These are phyloP conservation scores for Hydrozoanthus tunicans DNA, from an alignment of 64 coral and sea anemone species.

Conservation along the genomic window DNA sequence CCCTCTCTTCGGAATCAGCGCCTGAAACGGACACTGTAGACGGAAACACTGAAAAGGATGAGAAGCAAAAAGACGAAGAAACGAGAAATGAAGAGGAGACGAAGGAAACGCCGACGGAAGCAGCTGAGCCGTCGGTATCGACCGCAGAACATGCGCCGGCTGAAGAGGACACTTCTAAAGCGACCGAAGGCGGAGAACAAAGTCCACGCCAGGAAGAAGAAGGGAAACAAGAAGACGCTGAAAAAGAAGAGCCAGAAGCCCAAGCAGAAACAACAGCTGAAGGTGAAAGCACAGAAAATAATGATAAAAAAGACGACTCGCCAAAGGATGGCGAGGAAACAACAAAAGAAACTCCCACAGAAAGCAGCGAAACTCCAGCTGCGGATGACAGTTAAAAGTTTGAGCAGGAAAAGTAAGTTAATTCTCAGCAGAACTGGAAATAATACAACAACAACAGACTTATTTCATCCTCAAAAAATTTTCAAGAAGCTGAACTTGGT, in stretches of 20 bases:
- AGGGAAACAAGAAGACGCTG: conserved; percentile 26
- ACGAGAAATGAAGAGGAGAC: neutral
- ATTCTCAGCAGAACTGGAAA: no score
- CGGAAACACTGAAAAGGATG: neutral
- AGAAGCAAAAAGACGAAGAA: conserved; percentile 9
- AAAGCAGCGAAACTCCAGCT: neutral
- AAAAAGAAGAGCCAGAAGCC: neutral
- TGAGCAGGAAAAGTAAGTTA: neutral
- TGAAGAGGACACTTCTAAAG: neutral
- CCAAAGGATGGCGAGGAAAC: conserved; percentile 1
- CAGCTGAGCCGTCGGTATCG: neutral
- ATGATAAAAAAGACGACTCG: neutral
- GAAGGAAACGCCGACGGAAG: neutral
- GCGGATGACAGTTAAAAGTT: neutral
- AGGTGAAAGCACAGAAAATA: neutral
- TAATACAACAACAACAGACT: neutral
- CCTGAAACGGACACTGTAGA: conserved; percentile 5
- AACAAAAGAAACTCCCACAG: neutral
- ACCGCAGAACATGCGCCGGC: neutral
- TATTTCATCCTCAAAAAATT: neutral
- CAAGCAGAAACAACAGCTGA: conserved; percentile 20
- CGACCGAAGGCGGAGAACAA: neutral
- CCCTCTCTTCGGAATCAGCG: neutral
- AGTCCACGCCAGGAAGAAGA: conserved; percentile 5
- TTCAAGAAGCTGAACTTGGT: no score